Evolutionary conservation across 2,797 vertebrate species (phyloP), one percentile per base, ranked within the genome.

Genomic region (Poeciliopsis paucimaculata): DNA sequence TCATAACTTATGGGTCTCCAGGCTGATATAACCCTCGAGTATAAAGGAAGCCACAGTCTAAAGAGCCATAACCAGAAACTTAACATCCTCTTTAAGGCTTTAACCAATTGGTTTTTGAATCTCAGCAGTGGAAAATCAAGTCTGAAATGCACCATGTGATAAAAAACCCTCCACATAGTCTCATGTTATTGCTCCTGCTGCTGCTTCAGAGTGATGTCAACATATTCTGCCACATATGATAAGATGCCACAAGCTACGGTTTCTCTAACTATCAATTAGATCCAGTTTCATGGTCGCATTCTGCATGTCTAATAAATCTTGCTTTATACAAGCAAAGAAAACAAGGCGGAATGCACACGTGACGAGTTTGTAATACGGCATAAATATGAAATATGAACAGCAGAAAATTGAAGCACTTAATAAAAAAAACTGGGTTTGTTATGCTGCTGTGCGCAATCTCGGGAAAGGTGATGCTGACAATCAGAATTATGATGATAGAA

Each of bases 341-440:
- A 95, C 46, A 96, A 95, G 91, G 94, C 91, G 94, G 95, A 94
- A 95, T 93, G 95, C 94, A 96, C 94, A 94, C 79, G 95, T 95
- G 96, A 95, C 94, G 85, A 89, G 94, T 96, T 95, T 88, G 95
- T 95, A 96, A 96, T 93, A 87, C 91, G 92, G 94, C 95, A 96
- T 97, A 96, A 98, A 97, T 94, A 91, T 97, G 96, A 98, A 97
- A 97, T 96, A 97, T 96, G 96, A 97, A 96, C 93, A 89, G 94
- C 93, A 90, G 92, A 95, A 98, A 97, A 97, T 96, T 96, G 96
- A 97, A 95, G 95, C 96, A 95, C 96, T 96, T 96, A 97, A 97
- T 98, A 96, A 97, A 97, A 71, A 23, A 96, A 92, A 84, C 88
- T 92, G 96, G 95, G 97, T 97, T 97, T 96, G 96, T 97, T 96